These are phyloP conservation scores for Apteryx mantelli DNA, from an alignment of 2,113 vertebrate genomes.

Conservation along the genomic window DNA sequence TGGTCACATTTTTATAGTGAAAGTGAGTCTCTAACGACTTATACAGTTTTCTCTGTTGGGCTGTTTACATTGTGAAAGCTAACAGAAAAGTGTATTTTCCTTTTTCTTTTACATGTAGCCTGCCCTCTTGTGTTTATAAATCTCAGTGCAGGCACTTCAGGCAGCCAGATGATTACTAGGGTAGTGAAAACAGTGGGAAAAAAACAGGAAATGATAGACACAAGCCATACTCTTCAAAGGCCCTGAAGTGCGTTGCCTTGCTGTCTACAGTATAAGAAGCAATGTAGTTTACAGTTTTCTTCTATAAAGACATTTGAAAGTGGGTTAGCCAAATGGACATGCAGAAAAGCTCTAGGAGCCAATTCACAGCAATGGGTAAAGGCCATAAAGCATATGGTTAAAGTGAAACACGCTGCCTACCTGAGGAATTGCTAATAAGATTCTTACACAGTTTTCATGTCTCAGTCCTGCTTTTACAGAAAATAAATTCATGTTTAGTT, in stretches of 20 bases:
- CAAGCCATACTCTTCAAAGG: neutral
- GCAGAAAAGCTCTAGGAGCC: neutral
- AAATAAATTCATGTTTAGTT: slow-evolving; percentile 52
- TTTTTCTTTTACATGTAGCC: neutral
- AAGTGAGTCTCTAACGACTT: neutral
- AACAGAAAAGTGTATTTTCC: neutral
- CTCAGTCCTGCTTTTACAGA: slow-evolving; percentile 28
- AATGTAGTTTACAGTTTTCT: neutral
- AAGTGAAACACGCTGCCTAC: slow-evolving; percentile 59
- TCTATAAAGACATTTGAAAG: neutral
- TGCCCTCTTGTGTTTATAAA: slow-evolving; percentile 78
- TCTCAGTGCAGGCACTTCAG: slow-evolving; percentile 51
- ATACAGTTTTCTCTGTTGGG: neutral
- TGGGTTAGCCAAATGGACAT: slow-evolving; percentile 52
- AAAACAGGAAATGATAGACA: neutral
- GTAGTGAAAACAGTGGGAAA: neutral
- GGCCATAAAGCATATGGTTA: slow-evolving; percentile 32
- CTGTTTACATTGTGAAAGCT: neutral
- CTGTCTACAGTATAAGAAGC: neutral
- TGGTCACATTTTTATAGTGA: fast-evolving
- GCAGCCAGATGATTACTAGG: neutral
- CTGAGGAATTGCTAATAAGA: slow-evolving; percentile 36
- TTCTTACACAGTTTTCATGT: slow-evolving; percentile 39
- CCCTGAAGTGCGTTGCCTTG: neutral
- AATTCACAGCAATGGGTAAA: neutral